These are phyloP conservation scores for Littorina saxatilis DNA, from an alignment of 1,140 invertebrate species.

Conservation along the genomic window DNA sequence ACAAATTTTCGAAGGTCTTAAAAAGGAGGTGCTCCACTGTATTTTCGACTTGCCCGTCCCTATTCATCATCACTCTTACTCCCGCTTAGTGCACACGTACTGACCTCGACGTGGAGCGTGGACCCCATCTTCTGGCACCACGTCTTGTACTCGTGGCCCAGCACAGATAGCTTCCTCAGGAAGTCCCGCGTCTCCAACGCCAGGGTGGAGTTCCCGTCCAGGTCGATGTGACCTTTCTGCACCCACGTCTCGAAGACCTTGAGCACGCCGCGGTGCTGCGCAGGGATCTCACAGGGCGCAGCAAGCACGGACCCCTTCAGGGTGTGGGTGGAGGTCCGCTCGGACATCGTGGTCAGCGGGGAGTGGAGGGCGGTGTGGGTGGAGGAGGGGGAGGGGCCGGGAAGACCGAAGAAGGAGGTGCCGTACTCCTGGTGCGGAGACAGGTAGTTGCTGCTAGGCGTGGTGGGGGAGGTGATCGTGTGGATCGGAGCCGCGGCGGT, in stretches of 20 bases:
- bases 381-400: slow-evolving; percentile 26
- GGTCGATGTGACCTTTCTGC: slow-evolving; percentile 64
- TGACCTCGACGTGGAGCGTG: slow-evolving; percentile 69
- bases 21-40: too few relatives aligned
- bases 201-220: slow-evolving; percentile 67
- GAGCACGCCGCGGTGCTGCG: slow-evolving; percentile 68
- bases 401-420: slow-evolving; percentile 13
- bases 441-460: slow-evolving; percentile 32
- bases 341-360: slow-evolving; percentile 35
- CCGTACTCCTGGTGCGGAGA: slow-evolving; percentile 36
- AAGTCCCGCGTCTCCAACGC: slow-evolving; percentile 73
- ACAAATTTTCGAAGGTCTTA: too few relatives aligned
- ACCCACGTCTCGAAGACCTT: slow-evolving; percentile 73
- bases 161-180: slow-evolving; percentile 69
- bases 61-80: too few relatives aligned
- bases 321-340: background rate
- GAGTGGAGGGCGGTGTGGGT: slow-evolving; percentile 46
- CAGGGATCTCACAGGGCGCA: slow-evolving; percentile 64
- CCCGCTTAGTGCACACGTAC: too few relatives aligned
- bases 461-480: slow-evolving; percentile 7
- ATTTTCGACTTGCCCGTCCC: too few relatives aligned
- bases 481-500: slow-evolving; percentile 38
- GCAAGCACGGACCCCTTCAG: slow-evolving; percentile 12
- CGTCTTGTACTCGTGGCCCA: slow-evolving; percentile 71
- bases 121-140: slow-evolving; percentile 71